Conservation (phyloP, 2,888 invertebrate genomes). For the Rhingia campestris region DNA sequence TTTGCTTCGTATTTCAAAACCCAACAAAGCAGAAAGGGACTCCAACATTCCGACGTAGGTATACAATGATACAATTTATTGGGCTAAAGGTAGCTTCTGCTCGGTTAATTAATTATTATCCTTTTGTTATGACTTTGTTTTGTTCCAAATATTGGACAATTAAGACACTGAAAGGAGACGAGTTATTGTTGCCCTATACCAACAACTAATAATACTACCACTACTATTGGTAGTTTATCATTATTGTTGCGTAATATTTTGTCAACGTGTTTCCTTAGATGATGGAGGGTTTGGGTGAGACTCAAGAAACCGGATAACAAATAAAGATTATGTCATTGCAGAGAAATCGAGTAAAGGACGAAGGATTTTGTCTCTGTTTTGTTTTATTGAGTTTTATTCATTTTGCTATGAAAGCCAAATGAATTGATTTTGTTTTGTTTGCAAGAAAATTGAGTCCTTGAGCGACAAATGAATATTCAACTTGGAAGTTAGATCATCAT, state of each 20-base stretch:
- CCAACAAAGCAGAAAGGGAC: neutral
- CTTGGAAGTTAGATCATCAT: no score
- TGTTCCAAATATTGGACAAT: conserved; percentile 52
- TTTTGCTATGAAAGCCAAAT: conserved; percentile 31
- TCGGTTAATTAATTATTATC: conserved; percentile 74
- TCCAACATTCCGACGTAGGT: neutral
- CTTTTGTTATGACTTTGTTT: conserved; percentile 72
- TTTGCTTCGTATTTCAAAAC: conserved; percentile 5
- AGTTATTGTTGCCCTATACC: conserved; percentile 30
- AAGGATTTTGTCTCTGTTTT: conserved; percentile 11
- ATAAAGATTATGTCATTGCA: conserved; percentile 67
- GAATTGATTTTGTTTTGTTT: conserved; percentile 53
- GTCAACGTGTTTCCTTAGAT: conserved; percentile 33
- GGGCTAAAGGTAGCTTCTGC: conserved; percentile 64
- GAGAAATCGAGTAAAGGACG: conserved; percentile 17
- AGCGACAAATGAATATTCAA: neutral
- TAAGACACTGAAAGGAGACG: conserved; percentile 47
- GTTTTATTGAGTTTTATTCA: conserved; percentile 28
- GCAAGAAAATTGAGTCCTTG: conserved; percentile 4
- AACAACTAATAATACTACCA: neutral
- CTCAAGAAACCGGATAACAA: conserved; percentile 42
- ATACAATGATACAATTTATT: conserved; percentile 68
- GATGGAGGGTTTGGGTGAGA: neutral
- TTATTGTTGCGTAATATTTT: conserved; percentile 72
- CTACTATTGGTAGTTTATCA: conserved; percentile 31